Evolutionary conservation across 2,888 invertebrate species (phyloP), one percentile per base, ranked within the genome.

Genomic region (Tiliacea citrago): DNA sequence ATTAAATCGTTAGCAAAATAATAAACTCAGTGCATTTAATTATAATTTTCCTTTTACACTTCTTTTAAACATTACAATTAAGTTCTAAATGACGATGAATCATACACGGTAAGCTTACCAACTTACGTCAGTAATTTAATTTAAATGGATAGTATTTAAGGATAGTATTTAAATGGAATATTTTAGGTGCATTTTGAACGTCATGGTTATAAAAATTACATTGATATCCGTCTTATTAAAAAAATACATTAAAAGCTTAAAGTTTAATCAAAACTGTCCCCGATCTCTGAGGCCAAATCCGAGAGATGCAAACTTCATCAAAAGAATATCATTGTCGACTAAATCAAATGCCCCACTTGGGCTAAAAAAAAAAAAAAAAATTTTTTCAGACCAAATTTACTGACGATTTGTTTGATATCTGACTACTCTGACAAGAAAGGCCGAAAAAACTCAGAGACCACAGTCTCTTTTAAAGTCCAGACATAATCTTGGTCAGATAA

Each of bases 11-110:
- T n/a, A 35, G 16, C 21, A 42, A 9, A n/a, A n/a, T n/a, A n/a
- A 29, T 45, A 47, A 0, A 58, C 8, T 29, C 12, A 21, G 1
- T n/a, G 58, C 12, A 49, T 60, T 81, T 29, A 55, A 60, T 75
- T 55, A 6, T 39, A 39, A 65, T 68, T 65, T 51, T 45, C 58
- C 42, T 68, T 45, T 76, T 66, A 81, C 45, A 65, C 39, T 60
- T 75, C 45, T 18, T 35, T 60, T 29, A 57, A 16, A 68, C 67
- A 29, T 29, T 29, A 29, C 29, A 29, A 29, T n/a, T n/a, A 29
- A 29, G 29, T 21, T 24, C 9, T 53, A 63, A 47, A 0, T 39
- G 16, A 7, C 42, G 9, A 29, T 65, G 68, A 81, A 3, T 75
- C 55, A 81, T n/a, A 10, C 16, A 5, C 42, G 12, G 53, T 65